A percentile compares a stretch with the other conserved stretches of the same genome.
phyloP scores from a whole-genome alignment of 2,888 invertebrate species.

The Acanthacorydalis orientalis region DNA sequence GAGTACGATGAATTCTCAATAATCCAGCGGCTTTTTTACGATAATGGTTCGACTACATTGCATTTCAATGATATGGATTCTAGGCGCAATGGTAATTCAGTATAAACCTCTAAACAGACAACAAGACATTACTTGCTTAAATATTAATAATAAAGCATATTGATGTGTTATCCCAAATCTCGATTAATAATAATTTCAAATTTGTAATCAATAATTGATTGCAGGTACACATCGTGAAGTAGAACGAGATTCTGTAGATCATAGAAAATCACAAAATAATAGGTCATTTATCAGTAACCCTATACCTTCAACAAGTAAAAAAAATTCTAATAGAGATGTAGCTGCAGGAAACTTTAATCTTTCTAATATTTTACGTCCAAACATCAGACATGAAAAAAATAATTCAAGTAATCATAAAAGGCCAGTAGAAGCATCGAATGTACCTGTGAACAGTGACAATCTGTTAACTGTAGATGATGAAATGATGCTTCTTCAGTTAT shows the following conservation, averaged over 20 bases:
- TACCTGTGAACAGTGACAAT: neutral
- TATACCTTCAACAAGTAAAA: no score
- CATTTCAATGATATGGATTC: no score
- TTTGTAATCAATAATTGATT: neutral
- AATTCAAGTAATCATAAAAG: neutral
- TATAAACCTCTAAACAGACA: constrained; percentile 10
- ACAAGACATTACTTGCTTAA: constrained; percentile 9
- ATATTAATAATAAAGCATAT: no score
- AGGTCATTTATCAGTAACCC: no score
- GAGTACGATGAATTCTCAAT: constrained; percentile 41
- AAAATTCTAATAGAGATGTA: no score
- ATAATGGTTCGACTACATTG: constrained; percentile 12
- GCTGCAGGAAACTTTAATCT: no score
- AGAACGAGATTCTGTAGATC: no score
- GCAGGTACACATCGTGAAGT: no score
- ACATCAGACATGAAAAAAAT: neutral
- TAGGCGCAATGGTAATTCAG: no score
- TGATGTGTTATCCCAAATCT: no score
- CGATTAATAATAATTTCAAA: constrained; percentile 11
- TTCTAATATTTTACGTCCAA: no score
- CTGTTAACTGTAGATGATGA: constrained; percentile 28
- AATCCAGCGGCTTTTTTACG: constrained; percentile 25
- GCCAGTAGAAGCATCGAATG: neutral
- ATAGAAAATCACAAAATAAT: no score
- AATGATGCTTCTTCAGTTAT: constrained; percentile 38